phyloP scores from a whole-genome alignment of 2,797 vertebrate species.

The Pristis pectinata region DNA sequence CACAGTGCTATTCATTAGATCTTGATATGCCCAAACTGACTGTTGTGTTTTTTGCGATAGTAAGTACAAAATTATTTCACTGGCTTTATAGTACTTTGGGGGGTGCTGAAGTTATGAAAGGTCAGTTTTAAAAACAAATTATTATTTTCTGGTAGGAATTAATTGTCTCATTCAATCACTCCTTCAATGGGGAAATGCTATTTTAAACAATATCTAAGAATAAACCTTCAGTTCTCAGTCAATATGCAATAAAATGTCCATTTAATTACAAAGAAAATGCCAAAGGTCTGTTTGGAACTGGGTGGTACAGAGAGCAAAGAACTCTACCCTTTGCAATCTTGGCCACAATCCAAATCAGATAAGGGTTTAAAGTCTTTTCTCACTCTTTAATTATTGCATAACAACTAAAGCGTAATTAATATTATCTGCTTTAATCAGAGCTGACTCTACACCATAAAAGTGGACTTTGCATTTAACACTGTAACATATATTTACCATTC shows the following conservation, averaged over 20 bases:
- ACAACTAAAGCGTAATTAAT: not conserved
- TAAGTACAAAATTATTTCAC: too few species aligned
- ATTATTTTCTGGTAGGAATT: not conserved
- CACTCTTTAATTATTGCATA: not conserved
- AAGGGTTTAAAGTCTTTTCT: constrained; percentile 1
- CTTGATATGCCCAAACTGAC: too few species aligned
- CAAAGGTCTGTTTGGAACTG: not conserved
- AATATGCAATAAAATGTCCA: not conserved
- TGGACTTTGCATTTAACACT: not conserved
- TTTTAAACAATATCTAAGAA: not conserved
- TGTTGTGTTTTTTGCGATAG: too few species aligned
- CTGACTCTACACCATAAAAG: not conserved
- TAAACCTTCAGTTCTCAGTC: not conserved
- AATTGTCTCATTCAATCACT: not conserved
- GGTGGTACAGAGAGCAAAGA: not conserved
- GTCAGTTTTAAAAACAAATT: not conserved
- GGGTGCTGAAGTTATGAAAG: too few species aligned
- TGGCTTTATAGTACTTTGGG: too few species aligned
- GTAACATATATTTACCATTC: too few species aligned
- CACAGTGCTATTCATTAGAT: too few species aligned
- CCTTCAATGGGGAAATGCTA: not conserved
- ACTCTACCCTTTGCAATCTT: not conserved
- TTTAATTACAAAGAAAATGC: not conserved
- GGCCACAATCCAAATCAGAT: not conserved
- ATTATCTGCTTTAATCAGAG: not conserved